Base-by-base conservation (phyloP, 2,888 invertebrate genomes). In the Nomada fabriciana region DNA sequence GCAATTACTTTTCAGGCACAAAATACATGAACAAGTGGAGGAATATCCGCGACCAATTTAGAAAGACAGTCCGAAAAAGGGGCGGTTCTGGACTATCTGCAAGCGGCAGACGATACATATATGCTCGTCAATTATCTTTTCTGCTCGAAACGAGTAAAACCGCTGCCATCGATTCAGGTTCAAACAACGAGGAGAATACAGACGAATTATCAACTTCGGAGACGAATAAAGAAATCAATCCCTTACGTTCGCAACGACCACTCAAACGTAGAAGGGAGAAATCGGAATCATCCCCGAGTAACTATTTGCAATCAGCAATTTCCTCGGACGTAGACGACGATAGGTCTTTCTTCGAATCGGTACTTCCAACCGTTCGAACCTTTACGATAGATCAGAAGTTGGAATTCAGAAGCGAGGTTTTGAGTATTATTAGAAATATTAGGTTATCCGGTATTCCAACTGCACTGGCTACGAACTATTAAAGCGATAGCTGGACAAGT, bases 321-420 rank as follows among this genome's bases (percentile, higher is more conserved):
- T 9, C 59, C 11, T 59, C 5, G 18, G 15, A 5, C 10, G 20
- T 59, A 2, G 29, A 59, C 18, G 59, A 59, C 11, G 59, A 59
- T 59, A 59, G 18, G 36, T 25, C 29, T 59, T 59, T 59, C 59
- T 59, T 59, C 36, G 25, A 59, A 9, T 59, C 59, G 15, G 23
- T 59, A 18, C 57, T 59, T 15, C 57, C 57, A 3, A 59, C 15
- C 15, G 15, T 59, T 3, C 23, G 20, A 25, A 59, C 57, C 25
- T 59, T 59, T 18, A 59, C 57, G 15, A 10, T 59, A 1, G 57
- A 59, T 59, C 23, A 59, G 20, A 59, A 59, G 29, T 29, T 59
- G 29, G 57, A 59, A 59, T 59, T 59, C 25, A 59, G 57, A 29
- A 59, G 57, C n/a, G 57, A 59, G 15, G 29, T 59, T 29, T 42